Evolutionary conservation across 2,113 vertebrate genomes (phyloP).

Genomic region (Pelodiscus sinensis): DNA sequence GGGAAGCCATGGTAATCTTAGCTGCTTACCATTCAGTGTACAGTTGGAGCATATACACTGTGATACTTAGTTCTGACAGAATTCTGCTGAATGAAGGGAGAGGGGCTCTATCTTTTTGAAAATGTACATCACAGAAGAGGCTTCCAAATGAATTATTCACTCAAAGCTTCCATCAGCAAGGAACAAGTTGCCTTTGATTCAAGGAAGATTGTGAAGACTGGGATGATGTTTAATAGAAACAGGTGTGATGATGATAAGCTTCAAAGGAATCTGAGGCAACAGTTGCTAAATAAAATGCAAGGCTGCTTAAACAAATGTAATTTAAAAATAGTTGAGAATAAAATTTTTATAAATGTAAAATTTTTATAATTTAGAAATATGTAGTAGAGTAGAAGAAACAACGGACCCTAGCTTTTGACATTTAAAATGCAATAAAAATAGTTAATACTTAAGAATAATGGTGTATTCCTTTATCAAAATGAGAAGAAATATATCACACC

Average conservation of each 20-base stretch:
- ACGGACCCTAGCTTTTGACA: background rate
- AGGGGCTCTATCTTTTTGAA: constrained; percentile 73
- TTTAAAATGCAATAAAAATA: background rate
- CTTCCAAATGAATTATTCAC: constrained; percentile 80
- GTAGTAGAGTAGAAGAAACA: background rate
- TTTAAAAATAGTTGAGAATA: constrained; percentile 11
- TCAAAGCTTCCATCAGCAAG: constrained; percentile 64
- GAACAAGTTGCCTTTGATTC: constrained; percentile 69
- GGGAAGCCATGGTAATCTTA: constrained; percentile 49
- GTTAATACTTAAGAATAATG: background rate
- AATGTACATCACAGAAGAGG: constrained; percentile 66
- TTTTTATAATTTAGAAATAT: background rate
- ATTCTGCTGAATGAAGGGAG: constrained; percentile 68
- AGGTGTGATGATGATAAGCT: constrained; percentile 41
- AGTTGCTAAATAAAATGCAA: constrained; percentile 64
- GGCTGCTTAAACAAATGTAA: constrained; percentile 39
- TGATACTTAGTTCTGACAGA: constrained; percentile 55
- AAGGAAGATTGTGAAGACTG: constrained; percentile 40
- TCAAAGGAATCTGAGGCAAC: constrained; percentile 37
- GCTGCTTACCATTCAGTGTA: constrained; percentile 47
- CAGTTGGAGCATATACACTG: constrained; percentile 41
- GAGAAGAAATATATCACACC: background rate
- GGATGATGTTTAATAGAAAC: constrained; percentile 54
- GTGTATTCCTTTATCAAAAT: background rate
- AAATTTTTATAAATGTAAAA: background rate